A percentile compares a stretch with the other conserved stretches of the same genome.
Evolutionary conservation across 2,888 invertebrate species (phyloP).

Genomic region (Tyria jacobaeae): DNA sequence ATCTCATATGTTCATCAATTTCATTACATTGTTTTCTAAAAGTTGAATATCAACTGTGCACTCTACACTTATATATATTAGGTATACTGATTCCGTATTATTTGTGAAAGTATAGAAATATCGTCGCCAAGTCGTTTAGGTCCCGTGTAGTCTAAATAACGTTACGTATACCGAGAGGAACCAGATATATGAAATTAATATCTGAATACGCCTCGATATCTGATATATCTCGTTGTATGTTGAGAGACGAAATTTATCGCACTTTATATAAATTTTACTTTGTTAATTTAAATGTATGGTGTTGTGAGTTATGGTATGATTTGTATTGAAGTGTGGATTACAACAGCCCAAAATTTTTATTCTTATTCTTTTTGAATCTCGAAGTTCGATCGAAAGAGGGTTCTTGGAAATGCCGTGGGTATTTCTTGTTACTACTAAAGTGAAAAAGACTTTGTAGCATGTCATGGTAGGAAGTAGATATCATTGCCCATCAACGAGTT

Average conservation of each 20-base stretch:
- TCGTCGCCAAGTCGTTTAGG: not conserved
- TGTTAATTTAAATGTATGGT: conserved; percentile 39
- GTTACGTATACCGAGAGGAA: conserved; percentile 17
- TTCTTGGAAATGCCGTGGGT: not conserved
- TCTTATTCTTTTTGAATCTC: not conserved
- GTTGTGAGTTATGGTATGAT: conserved; percentile 41
- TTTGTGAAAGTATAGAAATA: not conserved
- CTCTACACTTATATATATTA: not conserved
- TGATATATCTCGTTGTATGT: conserved; percentile 56
- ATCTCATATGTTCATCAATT: no score
- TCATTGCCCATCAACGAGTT: not conserved
- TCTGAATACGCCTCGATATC: conserved; percentile 54
- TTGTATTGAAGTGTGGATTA: conserved; percentile 20
- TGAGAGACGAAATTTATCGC: conserved; percentile 50
- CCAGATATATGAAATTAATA: conserved; percentile 62
- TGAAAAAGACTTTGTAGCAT: not conserved
- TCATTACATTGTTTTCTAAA: no score
- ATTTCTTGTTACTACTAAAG: not conserved
- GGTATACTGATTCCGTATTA: not conserved
- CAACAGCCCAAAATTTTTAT: conserved; percentile 5
- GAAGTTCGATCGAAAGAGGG: not conserved
- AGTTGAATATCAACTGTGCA: no score
- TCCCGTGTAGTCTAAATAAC: conserved; percentile 12
- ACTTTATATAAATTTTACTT: conserved; percentile 53
- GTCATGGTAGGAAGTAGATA: not conserved